Conservation (phyloP, 2,113 vertebrate genomes). For the Hemibagrus wyckioides region DNA sequence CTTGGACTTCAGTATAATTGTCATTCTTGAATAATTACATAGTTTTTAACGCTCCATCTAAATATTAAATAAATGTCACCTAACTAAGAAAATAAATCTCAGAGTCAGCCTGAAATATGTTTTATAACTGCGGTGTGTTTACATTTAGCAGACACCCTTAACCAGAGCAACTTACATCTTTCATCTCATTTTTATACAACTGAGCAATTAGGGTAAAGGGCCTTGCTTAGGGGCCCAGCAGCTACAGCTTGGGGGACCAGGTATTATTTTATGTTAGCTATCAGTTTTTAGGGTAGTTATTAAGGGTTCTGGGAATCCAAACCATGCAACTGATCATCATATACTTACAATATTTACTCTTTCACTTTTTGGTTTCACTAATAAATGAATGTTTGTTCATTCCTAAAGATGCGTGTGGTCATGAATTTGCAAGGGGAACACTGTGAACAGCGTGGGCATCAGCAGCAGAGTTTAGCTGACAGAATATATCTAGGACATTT, state of each 20-base stretch:
- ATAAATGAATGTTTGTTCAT: not conserved
- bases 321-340: not conserved
- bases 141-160: no score
- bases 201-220: no score
- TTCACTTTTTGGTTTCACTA: not conserved
- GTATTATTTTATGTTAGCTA: not conserved
- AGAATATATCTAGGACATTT: constrained; percentile 1
- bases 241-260: no score
- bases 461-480: not conserved
- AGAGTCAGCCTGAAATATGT: not conserved
- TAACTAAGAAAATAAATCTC: not conserved
- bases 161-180: no score
- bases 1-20: not conserved
- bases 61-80: not conserved
- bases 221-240: no score
- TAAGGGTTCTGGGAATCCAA: not conserved
- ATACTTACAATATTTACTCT: not conserved
- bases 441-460: not conserved
- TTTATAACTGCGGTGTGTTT: not conserved
- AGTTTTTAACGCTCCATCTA: not conserved
- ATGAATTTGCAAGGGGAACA: not conserved
- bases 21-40: not conserved
- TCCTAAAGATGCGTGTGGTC: not conserved
- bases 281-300: not conserved
- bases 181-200: no score